Conservation (phyloP, 2,797 vertebrate species). For the Serranus cabrilla region DNA sequence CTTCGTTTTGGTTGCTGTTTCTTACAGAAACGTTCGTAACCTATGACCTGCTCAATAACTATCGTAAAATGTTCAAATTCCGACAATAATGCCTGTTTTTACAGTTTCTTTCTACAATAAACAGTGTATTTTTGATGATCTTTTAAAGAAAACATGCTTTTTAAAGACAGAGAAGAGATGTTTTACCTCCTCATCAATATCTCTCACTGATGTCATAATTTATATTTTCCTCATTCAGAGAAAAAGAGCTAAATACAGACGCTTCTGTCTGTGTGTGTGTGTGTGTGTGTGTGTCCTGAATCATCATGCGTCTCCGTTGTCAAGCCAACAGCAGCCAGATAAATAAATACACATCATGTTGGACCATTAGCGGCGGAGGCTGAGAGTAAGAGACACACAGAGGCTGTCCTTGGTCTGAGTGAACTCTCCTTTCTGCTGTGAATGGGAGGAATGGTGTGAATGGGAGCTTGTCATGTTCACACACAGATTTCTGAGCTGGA, state of each 20-base stretch:
- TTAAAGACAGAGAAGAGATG: no score
- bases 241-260: slow-evolving; percentile 23
- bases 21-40: no score
- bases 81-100: no score
- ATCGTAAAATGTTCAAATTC: no score
- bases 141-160: no score
- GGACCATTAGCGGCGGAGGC: slow-evolving; percentile 29
- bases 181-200: background rate
- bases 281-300: slow-evolving; percentile 40
- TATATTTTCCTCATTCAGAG: background rate
- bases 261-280: background rate
- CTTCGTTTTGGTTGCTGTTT: no score
- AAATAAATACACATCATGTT: slow-evolving; percentile 57
- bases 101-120: no score
- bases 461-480: slow-evolving; percentile 16
- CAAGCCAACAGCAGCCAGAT: slow-evolving; percentile 61
- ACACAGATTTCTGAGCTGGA: background rate
- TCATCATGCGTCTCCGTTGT: slow-evolving; percentile 58
- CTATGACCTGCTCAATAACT: no score
- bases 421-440: slow-evolving; percentile 20
- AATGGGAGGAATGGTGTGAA: slow-evolving; percentile 24
- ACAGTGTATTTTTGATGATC: no score
- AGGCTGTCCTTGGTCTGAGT: slow-evolving; percentile 40
- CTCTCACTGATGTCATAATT: background rate
- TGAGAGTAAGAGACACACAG: background rate